Percentiles rank a stretch among this genome's conserved stretches.
Conservation (phyloP, 92 coral and sea anemone genomes). For the Palythoa grandiflora region DNA sequence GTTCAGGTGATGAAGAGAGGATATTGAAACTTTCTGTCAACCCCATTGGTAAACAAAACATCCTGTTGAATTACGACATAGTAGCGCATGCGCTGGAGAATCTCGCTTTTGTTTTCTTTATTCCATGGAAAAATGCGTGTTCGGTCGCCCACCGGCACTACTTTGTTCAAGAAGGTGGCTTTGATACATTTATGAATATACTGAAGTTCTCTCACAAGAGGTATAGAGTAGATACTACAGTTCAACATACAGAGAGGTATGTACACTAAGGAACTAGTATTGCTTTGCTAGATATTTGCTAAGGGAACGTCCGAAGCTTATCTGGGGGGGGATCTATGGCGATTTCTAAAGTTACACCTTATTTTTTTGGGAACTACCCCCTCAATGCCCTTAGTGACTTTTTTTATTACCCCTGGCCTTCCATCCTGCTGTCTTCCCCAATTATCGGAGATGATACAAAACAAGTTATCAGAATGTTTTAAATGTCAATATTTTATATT, state of each 20-base stretch:
- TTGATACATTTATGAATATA: slow-evolving; percentile 77
- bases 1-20: slow-evolving; percentile 35
- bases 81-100: slow-evolving; percentile 62
- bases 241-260: slow-evolving; percentile 25
- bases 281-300: no score
- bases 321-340: no score
- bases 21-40: slow-evolving; percentile 1
- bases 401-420: no score
- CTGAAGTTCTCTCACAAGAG: slow-evolving; percentile 65
- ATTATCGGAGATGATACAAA: no score
- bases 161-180: slow-evolving; percentile 89
- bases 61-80: slow-evolving; percentile 61
- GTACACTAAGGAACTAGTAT: neutral
- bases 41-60: neutral
- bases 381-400: no score
- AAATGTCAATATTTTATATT: no score
- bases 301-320: no score
- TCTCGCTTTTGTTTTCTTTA: slow-evolving; percentile 75
- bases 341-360: no score
- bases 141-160: slow-evolving; percentile 85
- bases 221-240: slow-evolving; percentile 34
- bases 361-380: no score
- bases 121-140: slow-evolving; percentile 81
- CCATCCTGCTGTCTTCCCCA: no score
- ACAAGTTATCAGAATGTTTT: no score